These are phyloP conservation scores for Vipera latastei DNA, from an alignment of 2,797 vertebrate genomes.

Conservation along the genomic window DNA sequence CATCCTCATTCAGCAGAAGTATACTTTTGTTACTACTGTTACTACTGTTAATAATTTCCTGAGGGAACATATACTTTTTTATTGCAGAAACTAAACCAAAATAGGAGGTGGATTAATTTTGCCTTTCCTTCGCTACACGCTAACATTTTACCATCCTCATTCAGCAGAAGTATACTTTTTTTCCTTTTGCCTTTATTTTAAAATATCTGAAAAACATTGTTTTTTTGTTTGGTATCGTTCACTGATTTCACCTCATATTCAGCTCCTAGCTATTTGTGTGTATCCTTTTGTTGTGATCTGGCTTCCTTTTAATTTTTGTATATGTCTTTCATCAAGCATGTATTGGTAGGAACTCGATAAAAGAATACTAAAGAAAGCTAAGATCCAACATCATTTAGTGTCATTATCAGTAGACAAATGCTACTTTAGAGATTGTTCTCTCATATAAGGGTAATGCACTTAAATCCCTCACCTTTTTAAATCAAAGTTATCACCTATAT, in stretches of 20 bases:
- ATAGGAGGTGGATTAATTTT: neutral
- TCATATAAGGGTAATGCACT: neutral
- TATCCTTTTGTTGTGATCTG: neutral
- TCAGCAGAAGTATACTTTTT: neutral
- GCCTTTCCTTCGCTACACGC: neutral
- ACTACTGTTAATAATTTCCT: neutral
- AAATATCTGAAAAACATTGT: neutral
- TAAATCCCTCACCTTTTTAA: neutral
- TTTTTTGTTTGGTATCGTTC: neutral
- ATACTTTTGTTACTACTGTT: no score
- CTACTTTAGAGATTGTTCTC: neutral
- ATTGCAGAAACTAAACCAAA: neutral
- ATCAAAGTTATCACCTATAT: neutral
- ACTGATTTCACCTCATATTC: neutral
- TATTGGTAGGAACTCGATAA: neutral
- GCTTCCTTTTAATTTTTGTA: neutral
- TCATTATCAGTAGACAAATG: neutral
- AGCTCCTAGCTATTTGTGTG: neutral
- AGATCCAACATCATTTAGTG: neutral
- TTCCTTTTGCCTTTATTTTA: neutral
- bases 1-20: neutral
- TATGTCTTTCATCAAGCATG: neutral
- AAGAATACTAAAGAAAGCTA: neutral
- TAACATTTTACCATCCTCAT: neutral
- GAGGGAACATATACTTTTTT: neutral